Percentiles rank a stretch among this genome's conserved stretches.
Conservation (phyloP, 2,113 vertebrate species). For the Silurus asotus region DNA sequence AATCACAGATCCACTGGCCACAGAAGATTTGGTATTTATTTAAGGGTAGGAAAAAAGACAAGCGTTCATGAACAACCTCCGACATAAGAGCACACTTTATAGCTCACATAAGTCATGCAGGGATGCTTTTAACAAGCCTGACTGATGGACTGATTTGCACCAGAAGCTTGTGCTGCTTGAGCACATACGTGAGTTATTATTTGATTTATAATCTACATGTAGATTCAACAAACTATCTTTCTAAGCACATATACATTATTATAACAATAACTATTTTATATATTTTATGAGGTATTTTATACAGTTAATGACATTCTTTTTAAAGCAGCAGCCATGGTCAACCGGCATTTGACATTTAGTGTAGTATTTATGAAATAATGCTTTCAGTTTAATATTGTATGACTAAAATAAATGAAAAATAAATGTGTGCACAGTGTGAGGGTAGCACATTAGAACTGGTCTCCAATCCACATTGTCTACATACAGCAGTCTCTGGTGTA, state of each 20-base stretch:
- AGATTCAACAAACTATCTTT: background rate
- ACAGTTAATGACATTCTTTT: background rate
- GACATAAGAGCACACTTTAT: conserved; percentile 65
- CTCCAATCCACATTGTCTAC: background rate
- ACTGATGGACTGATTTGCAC: conserved; percentile 60
- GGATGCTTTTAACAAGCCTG: conserved; percentile 46
- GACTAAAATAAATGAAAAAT: background rate
- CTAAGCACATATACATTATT: background rate
- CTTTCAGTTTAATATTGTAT: background rate
- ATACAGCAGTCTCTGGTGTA: background rate
- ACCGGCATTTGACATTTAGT: background rate
- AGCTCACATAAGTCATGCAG: conserved; percentile 55
- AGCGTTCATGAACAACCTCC: conserved; percentile 54
- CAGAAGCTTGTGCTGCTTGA: conserved; percentile 35
- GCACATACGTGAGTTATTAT: conserved; percentile 1
- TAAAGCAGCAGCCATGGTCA: background rate
- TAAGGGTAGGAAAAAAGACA: conserved; percentile 66
- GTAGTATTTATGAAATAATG: background rate
- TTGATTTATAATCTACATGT: conserved; percentile 29
- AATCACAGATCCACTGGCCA: conserved; percentile 71
- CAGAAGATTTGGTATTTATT: conserved; percentile 70
- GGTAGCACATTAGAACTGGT: background rate
- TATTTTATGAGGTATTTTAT: background rate
- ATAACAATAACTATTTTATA: background rate
- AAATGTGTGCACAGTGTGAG: background rate